Conservation (phyloP, 2,888 invertebrate genomes). For the Epinotia bilunana region DNA sequence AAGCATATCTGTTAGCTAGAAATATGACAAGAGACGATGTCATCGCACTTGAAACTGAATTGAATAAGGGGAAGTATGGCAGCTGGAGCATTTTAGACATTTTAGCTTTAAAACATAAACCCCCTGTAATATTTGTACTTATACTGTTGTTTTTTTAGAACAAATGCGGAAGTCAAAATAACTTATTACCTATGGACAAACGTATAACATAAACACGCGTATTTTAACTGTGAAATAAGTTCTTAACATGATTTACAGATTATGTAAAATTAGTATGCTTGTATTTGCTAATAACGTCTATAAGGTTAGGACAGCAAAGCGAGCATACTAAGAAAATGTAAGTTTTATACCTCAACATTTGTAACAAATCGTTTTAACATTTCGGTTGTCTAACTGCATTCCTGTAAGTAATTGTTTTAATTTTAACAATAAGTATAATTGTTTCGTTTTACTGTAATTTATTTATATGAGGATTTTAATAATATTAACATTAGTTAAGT, state of each 20-base stretch:
- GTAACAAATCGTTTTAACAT: constrained; percentile 18
- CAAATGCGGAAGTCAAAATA: constrained; percentile 1
- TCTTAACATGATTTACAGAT: background rate
- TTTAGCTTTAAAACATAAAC: constrained; percentile 9
- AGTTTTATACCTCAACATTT: constrained; percentile 28
- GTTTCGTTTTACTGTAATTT: constrained; percentile 43
- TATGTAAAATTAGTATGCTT: background rate
- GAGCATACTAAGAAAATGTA: constrained; percentile 4
- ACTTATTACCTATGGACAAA: background rate
- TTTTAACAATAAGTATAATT: constrained; percentile 33
- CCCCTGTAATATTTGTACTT: constrained; percentile 5
- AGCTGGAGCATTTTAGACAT: constrained; percentile 17
- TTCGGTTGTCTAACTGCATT: constrained; percentile 42
- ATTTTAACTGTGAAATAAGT: constrained; percentile 1
- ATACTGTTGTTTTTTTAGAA: constrained; percentile 3
- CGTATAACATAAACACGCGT: background rate
- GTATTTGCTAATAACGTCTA: background rate
- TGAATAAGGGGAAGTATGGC: background rate
- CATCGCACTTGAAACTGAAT: background rate
- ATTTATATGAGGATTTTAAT: constrained; percentile 43
- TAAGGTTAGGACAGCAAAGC: background rate
- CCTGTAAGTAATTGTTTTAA: constrained; percentile 33
- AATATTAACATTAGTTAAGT: constrained; percentile 33
- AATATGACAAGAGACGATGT: background rate
- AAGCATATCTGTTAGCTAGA: constrained; percentile 26